Conservation (phyloP, 2,888 invertebrate species). For the Rapana venosa region DNA sequence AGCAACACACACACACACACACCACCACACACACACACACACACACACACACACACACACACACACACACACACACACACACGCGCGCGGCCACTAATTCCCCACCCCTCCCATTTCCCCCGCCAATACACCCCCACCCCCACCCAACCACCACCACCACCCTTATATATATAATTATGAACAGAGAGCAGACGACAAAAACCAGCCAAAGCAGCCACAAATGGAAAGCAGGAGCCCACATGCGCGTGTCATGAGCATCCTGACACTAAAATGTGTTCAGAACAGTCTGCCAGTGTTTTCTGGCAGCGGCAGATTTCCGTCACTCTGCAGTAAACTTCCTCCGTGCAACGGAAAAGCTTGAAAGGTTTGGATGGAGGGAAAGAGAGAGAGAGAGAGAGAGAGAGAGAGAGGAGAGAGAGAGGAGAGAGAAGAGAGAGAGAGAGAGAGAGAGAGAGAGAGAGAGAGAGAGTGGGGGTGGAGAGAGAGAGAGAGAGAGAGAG, state of each 20-base stretch:
- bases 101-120: too few species aligned
- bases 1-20: too few species aligned
- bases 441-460: neutral
- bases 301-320: neutral
- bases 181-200: neutral
- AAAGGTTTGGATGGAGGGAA: neutral
- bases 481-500: neutral
- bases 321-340: neutral
- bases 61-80: too few species aligned
- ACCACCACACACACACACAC: too few species aligned
- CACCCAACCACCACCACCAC: neutral
- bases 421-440: neutral
- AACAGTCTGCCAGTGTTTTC: neutral
- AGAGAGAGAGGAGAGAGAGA: neutral
- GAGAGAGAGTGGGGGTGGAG: neutral
- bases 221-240: neutral
- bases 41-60: too few species aligned
- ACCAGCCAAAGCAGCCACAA: neutral
- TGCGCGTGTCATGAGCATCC: neutral
- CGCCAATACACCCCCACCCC: too few species aligned
- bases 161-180: neutral
- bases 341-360: neutral
- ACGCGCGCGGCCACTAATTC: too few species aligned
- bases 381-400: neutral
- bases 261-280: slow-evolving; percentile 25